phyloP scores from a whole-genome alignment of 35 echinoderm and acorn worm species.

The Apostichopus japonicus region DNA sequence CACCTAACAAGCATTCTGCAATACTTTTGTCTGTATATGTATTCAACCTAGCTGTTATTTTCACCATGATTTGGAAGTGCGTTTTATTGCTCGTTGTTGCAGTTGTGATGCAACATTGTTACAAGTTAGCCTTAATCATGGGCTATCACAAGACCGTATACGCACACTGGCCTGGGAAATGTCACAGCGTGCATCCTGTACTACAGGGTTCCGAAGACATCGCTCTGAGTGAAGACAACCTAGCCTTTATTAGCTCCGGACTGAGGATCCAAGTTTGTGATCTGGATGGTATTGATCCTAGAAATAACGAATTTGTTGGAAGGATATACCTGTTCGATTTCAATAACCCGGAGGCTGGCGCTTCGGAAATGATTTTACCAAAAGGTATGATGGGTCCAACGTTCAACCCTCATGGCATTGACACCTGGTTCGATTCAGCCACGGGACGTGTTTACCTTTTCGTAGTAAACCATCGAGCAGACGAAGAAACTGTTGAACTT shows the following conservation, averaged over 20 bases:
- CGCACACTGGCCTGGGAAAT: slow-evolving; percentile 15
- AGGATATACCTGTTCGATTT: slow-evolving; percentile 45
- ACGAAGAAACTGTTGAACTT: slow-evolving; percentile 14
- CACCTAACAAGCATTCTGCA: no score
- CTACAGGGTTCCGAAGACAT: neutral
- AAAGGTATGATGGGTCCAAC: neutral
- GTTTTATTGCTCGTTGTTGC: neutral
- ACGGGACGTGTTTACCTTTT: neutral
- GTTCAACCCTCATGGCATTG: slow-evolving; percentile 28
- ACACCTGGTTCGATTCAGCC: neutral
- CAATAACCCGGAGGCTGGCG: neutral
- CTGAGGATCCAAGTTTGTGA: neutral
- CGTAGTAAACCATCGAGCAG: slow-evolving; percentile 27
- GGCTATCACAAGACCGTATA: slow-evolving; percentile 22
- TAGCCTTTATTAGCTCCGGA: slow-evolving; percentile 9
- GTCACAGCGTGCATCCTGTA: neutral
- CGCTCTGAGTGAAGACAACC: neutral
- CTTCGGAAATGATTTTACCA: slow-evolving; percentile 19
- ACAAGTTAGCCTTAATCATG: slow-evolving; percentile 15
- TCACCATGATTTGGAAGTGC: neutral
- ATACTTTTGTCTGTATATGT: no score
- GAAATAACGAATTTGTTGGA: neutral
- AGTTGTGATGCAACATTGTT: neutral
- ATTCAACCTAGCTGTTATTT: no score
- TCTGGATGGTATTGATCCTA: neutral